Evolutionary conservation across 2,113 vertebrate species (phyloP).

Genomic region (Sigmodon hispidus): DNA sequence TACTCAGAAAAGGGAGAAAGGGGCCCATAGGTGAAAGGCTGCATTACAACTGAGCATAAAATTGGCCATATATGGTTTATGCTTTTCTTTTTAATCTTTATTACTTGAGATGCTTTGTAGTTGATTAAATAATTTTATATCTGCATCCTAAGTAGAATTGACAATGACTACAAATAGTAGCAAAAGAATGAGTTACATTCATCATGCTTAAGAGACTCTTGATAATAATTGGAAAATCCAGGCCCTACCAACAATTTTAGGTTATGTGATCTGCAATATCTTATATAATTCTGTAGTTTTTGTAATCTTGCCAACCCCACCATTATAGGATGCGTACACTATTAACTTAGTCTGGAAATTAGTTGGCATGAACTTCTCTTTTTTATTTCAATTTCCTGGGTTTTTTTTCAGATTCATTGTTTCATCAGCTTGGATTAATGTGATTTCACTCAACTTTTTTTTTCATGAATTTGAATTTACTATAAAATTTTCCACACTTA

Average conservation of each 20-base stretch:
- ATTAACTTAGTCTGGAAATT: slow-evolving; percentile 57
- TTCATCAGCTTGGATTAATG: neutral
- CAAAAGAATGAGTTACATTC: neutral
- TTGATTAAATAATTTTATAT: neutral
- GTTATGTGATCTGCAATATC: neutral
- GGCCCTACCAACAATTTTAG: neutral
- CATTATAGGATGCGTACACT: neutral
- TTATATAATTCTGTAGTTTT: neutral
- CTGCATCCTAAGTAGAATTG: neutral
- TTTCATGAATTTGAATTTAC: neutral
- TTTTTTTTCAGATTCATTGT: slow-evolving; percentile 28
- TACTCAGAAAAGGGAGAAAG: neutral
- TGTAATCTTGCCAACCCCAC: neutral
- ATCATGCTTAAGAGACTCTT: neutral
- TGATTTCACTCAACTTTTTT: neutral
- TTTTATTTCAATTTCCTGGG: slow-evolving; percentile 3
- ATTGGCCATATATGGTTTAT: neutral
- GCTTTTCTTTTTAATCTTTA: neutral
- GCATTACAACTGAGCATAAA: neutral
- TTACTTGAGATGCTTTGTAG: neutral
- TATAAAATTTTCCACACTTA: neutral
- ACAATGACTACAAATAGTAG: neutral
- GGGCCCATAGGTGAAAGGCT: neutral
- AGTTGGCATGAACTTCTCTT: neutral
- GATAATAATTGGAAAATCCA: neutral